A percentile compares a stretch with the other conserved stretches of the same genome.
Conservation (phyloP, 2,797 vertebrate species). For the Aulostomus chinensis region DNA sequence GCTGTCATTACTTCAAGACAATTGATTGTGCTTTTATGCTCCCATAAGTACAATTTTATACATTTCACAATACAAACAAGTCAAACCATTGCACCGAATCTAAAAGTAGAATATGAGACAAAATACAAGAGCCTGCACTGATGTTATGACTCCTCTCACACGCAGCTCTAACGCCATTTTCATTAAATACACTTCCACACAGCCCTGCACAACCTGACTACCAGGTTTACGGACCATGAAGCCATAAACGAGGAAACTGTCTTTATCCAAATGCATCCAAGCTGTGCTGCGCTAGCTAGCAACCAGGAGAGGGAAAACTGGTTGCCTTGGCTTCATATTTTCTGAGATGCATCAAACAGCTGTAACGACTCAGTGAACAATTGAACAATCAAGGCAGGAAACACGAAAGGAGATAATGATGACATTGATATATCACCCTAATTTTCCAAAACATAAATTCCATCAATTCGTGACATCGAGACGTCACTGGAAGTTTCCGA, state of each 20-base stretch:
- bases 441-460: slow-evolving; percentile 13
- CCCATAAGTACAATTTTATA: slow-evolving; percentile 20
- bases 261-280: slow-evolving; percentile 6
- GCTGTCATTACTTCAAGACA: slow-evolving; percentile 18
- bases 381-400: slow-evolving; percentile 20
- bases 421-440: slow-evolving; percentile 23
- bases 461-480: slow-evolving; percentile 13
- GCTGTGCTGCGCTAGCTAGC: slow-evolving; percentile 12
- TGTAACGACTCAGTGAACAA: slow-evolving; percentile 30
- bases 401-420: slow-evolving; percentile 24
- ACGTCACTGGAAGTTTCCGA: slow-evolving; percentile 7
- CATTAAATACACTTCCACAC: slow-evolving; percentile 15
- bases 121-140: slow-evolving; percentile 37
- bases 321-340: slow-evolving; percentile 57
- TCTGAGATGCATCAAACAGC: slow-evolving; percentile 36
- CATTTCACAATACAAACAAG: slow-evolving; percentile 52
- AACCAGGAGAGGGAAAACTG: slow-evolving; percentile 22
- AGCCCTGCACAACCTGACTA: slow-evolving; percentile 2
- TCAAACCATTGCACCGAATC: slow-evolving; percentile 43
- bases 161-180: slow-evolving; percentile 27
- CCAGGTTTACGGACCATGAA: too few relatives aligned
- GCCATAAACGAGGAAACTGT: too few relatives aligned
- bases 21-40: slow-evolving; percentile 46
- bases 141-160: slow-evolving; percentile 12
- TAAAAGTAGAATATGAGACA: slow-evolving; percentile 46